Conservation (phyloP, 2,797 vertebrate genomes). For the Hydrophis major region DNA sequence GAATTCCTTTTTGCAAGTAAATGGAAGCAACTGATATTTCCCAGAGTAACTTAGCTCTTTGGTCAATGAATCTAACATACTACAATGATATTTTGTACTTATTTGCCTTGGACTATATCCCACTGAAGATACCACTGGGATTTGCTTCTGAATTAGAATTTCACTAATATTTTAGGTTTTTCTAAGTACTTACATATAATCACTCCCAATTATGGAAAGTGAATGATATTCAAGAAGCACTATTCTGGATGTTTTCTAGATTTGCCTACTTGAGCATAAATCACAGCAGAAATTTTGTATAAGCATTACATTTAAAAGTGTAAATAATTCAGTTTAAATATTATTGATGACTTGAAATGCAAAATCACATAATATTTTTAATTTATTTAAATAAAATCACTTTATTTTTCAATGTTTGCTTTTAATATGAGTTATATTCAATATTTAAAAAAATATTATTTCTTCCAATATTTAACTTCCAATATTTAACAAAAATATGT, state of each 20-base stretch:
- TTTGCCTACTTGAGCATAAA: conserved; percentile 50
- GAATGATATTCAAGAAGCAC: conserved; percentile 50
- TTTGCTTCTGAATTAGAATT: background rate
- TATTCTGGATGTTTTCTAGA: conserved; percentile 50
- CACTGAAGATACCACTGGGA: background rate
- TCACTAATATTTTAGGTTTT: conserved; percentile 29
- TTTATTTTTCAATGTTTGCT: conserved; percentile 41
- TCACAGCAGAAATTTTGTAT: conserved; percentile 48
- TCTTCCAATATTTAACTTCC: conserved; percentile 47
- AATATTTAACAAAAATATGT: conserved; percentile 36
- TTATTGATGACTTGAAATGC: conserved; percentile 44
- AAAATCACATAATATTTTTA: conserved; percentile 40
- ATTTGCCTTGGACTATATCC: background rate
- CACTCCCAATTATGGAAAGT: background rate
- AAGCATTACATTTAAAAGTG: conserved; percentile 38
- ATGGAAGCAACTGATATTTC: background rate
- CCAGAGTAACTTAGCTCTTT: background rate
- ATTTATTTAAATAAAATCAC: conserved; percentile 46
- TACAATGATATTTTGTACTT: conserved; percentile 4
- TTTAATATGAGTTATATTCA: conserved; percentile 41
- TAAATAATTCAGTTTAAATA: conserved; percentile 44
- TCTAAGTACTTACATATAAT: conserved; percentile 18
- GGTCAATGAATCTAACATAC: background rate
- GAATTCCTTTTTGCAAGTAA: background rate
- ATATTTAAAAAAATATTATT: background rate